Base-by-base conservation (phyloP, 1,140 invertebrate genomes). In the Melitaea cinxia region DNA sequence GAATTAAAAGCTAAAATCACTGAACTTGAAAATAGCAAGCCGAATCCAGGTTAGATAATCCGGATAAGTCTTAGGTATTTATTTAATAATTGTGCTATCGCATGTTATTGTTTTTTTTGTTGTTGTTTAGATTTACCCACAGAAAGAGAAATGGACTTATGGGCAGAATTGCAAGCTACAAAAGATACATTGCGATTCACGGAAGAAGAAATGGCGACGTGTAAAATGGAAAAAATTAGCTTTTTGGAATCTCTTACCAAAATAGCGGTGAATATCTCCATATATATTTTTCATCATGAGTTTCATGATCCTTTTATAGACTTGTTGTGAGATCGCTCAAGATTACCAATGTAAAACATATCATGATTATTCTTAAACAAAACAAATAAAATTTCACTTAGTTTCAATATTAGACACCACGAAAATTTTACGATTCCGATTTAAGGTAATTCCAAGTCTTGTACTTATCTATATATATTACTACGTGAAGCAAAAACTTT, bases 161-260 rank as follows among this genome's bases (percentile, higher is more conserved):
- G 84, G 85, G 80, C 87, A 14, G 88, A 91, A 54, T 47, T 91
- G 42, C 82, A 86, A 66, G 81, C 85, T 24, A 86, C 83, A 12
- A 89, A 89, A 70, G 87, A 89, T 19, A 82, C 77, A n/a, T 73
- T 91, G 15, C 75, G 82, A 24, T 58, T 78, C 17, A 77, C 83
- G 9, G 87, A 91, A 72, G 88, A 91, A 12, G 87, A 91, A 72
- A 74, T 91, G n/a, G 75, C 68, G 7, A 64, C 78, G 10, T 84
- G 74, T 68, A 89, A 86, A 75, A 75, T 71, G 47, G 88, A 91
- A 45, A 91, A 91, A 82, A 76, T 87, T 42, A 76, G 78, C 21
- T 91, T 91, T 71, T 65, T 91, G 61, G 88, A 89, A 65, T 86
- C 85, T 12, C 68, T 91, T 39, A 77, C 85, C 1, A 91, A 89